Base-by-base conservation (phyloP, 2,797 vertebrate species). In the Xyrichtys novacula region DNA sequence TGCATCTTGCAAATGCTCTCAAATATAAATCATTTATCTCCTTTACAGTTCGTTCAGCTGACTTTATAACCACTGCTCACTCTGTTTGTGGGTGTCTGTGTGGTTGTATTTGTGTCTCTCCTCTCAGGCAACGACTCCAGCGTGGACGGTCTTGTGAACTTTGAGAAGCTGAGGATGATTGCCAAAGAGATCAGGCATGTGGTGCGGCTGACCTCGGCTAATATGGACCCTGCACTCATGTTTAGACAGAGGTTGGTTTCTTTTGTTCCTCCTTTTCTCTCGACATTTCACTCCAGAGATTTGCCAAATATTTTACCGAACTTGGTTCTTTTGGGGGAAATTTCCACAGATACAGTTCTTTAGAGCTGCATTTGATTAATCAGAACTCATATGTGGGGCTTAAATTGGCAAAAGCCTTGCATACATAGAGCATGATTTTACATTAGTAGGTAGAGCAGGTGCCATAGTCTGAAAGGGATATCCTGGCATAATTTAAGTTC, bases 131-230 rank as follows among this genome's bases (percentile, higher is more conserved):
- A 99, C 19, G 96, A 99, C 85, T 98, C 97, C 6, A 96, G 86
- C 23, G 96, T 99, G 32, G 98, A 99, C 0, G 97, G 98, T 2
- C 93, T 99, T 71, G 96, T 99, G 47, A 99, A 99, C 88, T 99
- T 99, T 15, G 98, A 99, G 93, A 99, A 99, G 64, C 93, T 99
- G 48, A 89, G 98, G 68, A 99, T 99, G 98, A 99, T 99, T 57
- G 96, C 98, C 68, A 99, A 98, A 81, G 98, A 99, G 87, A 97
- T 99, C 55, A 92, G 97, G 42, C 96, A 98, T 10, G 96, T 99
- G 32, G 92, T 98, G 70, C 92, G 96, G 36, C 96, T 99, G 97
- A 97, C 97, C 23, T 98, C 98, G 0, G 96, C 96, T 48, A 98
- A 96, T 92, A 98, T 99, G 96, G 98, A 99, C 73, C 97, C 98